A percentile compares a stretch with the other conserved stretches of the same genome.
Evolutionary conservation across 2,797 vertebrate genomes (phyloP).

Genomic region (Cossypha niveicapilla): DNA sequence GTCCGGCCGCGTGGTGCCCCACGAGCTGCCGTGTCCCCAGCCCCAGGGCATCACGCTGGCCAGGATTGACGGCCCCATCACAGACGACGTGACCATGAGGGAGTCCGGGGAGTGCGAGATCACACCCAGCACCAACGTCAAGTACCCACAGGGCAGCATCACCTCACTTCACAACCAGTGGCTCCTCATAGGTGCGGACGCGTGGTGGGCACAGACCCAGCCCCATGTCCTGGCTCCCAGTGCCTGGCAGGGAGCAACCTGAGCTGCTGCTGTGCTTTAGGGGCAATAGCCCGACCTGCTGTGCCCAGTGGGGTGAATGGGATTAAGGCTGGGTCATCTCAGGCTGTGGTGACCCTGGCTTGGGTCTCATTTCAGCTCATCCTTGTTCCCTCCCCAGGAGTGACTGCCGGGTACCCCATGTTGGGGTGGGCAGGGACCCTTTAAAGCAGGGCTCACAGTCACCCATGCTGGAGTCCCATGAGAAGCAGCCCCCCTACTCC

Average conservation of each 20-base stretch:
- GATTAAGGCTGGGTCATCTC: neutral
- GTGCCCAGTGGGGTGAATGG: neutral
- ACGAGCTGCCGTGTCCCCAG: conserved; percentile 63
- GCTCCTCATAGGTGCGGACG: conserved; percentile 88
- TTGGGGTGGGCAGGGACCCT: neutral
- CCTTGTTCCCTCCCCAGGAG: neutral
- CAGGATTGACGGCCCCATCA: conserved; percentile 85
- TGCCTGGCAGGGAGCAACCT: accelerated
- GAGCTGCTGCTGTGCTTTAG: neutral
- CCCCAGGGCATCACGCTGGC: conserved; percentile 89
- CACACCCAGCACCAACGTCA: conserved; percentile 87
- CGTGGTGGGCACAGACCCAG: accelerated
- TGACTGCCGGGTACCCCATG: accelerated
- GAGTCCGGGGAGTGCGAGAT: conserved; percentile 87
- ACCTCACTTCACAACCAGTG: conserved; percentile 85
- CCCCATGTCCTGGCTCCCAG: accelerated
- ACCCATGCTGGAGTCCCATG: accelerated
- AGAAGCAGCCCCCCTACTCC: accelerated
- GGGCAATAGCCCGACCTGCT: accelerated
- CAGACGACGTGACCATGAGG: conserved; percentile 85
- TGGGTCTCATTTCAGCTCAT: neutral
- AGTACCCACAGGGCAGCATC: conserved; percentile 87
- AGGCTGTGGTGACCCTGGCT: accelerated
- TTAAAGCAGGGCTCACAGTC: neutral
- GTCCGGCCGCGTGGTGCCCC: accelerated